Evolutionary conservation across 2,888 invertebrate genomes (phyloP).

Genomic region (Leucoma salicis): DNA sequence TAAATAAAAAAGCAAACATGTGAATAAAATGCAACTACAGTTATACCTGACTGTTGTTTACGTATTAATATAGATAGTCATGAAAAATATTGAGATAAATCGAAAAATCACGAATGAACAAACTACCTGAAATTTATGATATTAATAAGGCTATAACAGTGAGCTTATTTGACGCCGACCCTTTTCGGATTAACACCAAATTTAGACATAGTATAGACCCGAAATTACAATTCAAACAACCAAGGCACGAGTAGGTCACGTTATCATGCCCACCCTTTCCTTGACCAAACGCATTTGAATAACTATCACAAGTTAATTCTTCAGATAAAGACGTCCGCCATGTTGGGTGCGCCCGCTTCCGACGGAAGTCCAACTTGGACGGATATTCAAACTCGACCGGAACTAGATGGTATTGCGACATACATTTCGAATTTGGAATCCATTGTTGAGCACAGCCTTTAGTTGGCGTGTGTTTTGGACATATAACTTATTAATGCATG

Average conservation of each 20-base stretch:
- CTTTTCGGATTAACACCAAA: constrained; percentile 9
- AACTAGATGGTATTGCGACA: constrained; percentile 76
- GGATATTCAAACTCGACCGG: constrained; percentile 80
- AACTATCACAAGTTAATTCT: constrained; percentile 77
- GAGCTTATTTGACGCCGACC: not conserved
- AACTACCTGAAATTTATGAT: not conserved
- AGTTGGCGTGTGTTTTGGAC: constrained; percentile 25
- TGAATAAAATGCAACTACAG: too few relatives aligned
- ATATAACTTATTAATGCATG: not conserved
- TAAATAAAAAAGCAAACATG: too few relatives aligned
- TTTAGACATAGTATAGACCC: constrained; percentile 1
- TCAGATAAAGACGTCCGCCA: constrained; percentile 76
- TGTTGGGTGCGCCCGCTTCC: constrained; percentile 73
- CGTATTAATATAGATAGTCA: too few relatives aligned
- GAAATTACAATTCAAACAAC: constrained; percentile 10
- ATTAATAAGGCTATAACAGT: not conserved
- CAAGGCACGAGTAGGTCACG: constrained; percentile 28
- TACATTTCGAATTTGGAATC: constrained; percentile 78
- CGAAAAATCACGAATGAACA: too few relatives aligned
- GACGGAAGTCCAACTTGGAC: constrained; percentile 77
- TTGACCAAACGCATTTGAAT: constrained; percentile 66
- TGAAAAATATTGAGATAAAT: too few relatives aligned
- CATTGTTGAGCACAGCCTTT: constrained; percentile 44
- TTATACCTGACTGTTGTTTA: too few relatives aligned
- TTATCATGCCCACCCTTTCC: constrained; percentile 33